phyloP scores from a whole-genome alignment of 2,797 vertebrate genomes.

The Chloroceryle amazona region DNA sequence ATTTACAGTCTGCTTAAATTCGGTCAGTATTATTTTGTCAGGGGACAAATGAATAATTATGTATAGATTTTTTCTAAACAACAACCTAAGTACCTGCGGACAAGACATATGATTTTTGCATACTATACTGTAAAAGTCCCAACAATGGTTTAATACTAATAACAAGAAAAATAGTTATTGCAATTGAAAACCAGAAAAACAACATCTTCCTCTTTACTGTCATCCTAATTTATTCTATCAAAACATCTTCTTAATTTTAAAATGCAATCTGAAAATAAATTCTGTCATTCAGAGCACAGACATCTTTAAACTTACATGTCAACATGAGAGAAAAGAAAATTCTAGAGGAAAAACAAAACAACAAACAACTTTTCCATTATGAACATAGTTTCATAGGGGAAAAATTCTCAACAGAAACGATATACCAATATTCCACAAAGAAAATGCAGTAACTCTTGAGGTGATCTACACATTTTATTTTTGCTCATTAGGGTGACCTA shows the following conservation, averaged over 20 bases:
- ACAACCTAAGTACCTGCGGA: not conserved
- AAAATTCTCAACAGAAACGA: not conserved
- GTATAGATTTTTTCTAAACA: not conserved
- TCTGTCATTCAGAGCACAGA: not conserved
- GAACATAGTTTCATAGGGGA: not conserved
- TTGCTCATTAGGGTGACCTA: slow-evolving; percentile 22
- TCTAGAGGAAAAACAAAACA: not conserved
- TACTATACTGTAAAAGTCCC: not conserved
- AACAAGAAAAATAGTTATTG: not conserved
- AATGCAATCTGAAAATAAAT: not conserved
- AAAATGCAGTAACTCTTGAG: not conserved
- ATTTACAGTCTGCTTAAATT: not conserved
- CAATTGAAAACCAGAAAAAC: not conserved
- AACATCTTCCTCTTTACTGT: fast-evolving
- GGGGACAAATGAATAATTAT: not conserved
- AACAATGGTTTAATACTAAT: not conserved
- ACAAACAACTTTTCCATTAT: not conserved
- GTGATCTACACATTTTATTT: not conserved
- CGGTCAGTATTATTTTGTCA: not conserved
- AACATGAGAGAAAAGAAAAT: not conserved
- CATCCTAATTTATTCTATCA: not conserved
- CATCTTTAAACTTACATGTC: not conserved
- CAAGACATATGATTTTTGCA: not conserved
- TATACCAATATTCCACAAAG: not conserved
- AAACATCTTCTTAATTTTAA: not conserved